Percentiles rank a stretch among this genome's conserved stretches.
These are phyloP conservation scores for Diploscapter pachys DNA, from an alignment of 1,140 invertebrate species.

Conservation along the genomic window DNA sequence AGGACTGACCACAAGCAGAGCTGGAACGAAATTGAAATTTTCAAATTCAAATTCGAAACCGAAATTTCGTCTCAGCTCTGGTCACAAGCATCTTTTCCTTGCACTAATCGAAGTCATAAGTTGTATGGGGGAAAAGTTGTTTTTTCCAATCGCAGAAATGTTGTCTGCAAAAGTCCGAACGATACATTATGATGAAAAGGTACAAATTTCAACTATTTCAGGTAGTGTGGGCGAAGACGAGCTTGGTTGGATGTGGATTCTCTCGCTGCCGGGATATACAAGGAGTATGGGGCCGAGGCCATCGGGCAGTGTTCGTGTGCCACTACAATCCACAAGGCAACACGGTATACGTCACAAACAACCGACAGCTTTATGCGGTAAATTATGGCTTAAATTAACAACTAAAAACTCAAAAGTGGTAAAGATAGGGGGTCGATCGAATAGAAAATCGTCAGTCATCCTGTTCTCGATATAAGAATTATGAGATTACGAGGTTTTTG, in stretches of 20 bases:
- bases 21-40: too few species aligned
- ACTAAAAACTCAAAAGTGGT: not conserved
- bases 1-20: too few species aligned
- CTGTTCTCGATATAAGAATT: not conserved
- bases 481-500: not conserved
- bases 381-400: conserved; percentile 8
- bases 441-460: conserved; percentile 3
- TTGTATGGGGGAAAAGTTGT: not conserved
- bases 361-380: conserved; percentile 49
- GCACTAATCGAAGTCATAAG: not conserved
- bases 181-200: not conserved
- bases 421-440: conserved; percentile 5
- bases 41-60: too few species aligned
- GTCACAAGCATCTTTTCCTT: not conserved
- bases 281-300: conserved; percentile 49
- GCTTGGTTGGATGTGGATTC: conserved; percentile 55
- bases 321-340: conserved; percentile 59
- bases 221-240: conserved; percentile 58
- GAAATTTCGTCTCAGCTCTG: too few species aligned
- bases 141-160: too few species aligned
- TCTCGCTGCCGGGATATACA: conserved; percentile 51
- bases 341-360: conserved; percentile 50
- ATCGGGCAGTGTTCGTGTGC: conserved; percentile 55
- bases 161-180: too few species aligned
- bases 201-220: conserved; percentile 33